Evolutionary conservation across 2,113 vertebrate genomes (phyloP).

Genomic region (Scolopax mira): DNA sequence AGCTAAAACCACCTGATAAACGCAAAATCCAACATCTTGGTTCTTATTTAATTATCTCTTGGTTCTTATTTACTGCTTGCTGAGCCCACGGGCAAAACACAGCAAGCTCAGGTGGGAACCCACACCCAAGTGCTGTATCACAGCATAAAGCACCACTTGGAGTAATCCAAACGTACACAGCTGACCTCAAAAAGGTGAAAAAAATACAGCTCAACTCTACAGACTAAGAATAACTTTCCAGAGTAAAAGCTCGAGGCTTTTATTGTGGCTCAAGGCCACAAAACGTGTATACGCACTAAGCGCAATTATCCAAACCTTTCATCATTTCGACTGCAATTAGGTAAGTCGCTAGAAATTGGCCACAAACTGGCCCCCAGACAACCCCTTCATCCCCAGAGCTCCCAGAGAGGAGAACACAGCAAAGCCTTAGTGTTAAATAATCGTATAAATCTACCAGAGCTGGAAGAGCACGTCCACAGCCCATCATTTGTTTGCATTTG

Average conservation of each 20-base stretch:
- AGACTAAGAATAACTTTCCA: background rate
- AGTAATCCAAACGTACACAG: background rate
- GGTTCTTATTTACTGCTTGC: background rate
- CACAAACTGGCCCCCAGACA: background rate
- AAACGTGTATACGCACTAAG: background rate
- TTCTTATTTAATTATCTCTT: background rate
- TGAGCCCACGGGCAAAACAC: background rate
- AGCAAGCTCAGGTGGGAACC: background rate
- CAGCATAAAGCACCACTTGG: rapidly evolving
- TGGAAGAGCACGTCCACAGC: background rate
- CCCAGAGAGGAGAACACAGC: background rate
- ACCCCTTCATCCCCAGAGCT: background rate
- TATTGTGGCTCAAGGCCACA: background rate
- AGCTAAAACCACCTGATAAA: background rate
- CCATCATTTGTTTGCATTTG: background rate
- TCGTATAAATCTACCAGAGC: background rate
- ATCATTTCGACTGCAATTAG: background rate
- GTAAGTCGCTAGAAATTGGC: background rate
- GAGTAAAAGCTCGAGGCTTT: background rate
- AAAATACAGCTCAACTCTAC: background rate
- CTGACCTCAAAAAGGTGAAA: background rate
- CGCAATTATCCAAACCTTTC: background rate
- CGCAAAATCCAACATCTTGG: background rate
- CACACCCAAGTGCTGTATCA: background rate
- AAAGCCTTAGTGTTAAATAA: background rate